Base-by-base conservation (phyloP, 2,888 invertebrate genomes). In the Lacanobia wlatinum region DNA sequence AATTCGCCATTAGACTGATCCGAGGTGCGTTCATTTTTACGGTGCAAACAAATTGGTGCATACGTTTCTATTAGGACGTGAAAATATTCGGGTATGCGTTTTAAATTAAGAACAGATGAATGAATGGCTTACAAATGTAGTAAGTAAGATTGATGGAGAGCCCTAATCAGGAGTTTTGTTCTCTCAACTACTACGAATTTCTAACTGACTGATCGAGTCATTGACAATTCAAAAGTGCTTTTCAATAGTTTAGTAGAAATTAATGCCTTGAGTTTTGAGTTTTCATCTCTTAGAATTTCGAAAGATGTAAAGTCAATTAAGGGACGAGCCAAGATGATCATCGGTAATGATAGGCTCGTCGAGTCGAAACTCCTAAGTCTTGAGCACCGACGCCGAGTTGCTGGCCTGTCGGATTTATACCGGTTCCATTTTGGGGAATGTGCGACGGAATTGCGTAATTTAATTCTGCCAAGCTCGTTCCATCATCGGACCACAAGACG, bases 1-100 rank as follows among this genome's bases (percentile, higher is more conserved):
- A 82, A 93, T 92, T 90, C 83, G 92, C 93, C 92, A 95, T 96
- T 96, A 95, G 90, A 23, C 46, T 73, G 90, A 92, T 92, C 93
- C 87, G 83, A 84, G 83, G 77, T 77, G 80, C 70, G 46, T 82
- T 43, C 78, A 76, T 82, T 84, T 89, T 88, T 87, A 87, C 83
- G 80, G 86, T 84, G 78, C 86, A 73, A 80, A 84, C 81, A 70
- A 82, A 82, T 75, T 79, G 74, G 68, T 71, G 61, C 61, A 34
- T 67, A 70, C 55, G 55, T 76, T 50, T 78, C 82, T 72, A 84
- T 78, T 77, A 55, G 50, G 0, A 73, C 79, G 76, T 86, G 74
- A 61, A 76, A 74, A 67, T 82, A 82, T 84, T 86, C 56, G 14
- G 50, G 18, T 53, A 75, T 73, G 75, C 76, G 56, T 73, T 69